Evolutionary conservation across 2,113 vertebrate species (phyloP).

Genomic region (Rutilus rutilus): DNA sequence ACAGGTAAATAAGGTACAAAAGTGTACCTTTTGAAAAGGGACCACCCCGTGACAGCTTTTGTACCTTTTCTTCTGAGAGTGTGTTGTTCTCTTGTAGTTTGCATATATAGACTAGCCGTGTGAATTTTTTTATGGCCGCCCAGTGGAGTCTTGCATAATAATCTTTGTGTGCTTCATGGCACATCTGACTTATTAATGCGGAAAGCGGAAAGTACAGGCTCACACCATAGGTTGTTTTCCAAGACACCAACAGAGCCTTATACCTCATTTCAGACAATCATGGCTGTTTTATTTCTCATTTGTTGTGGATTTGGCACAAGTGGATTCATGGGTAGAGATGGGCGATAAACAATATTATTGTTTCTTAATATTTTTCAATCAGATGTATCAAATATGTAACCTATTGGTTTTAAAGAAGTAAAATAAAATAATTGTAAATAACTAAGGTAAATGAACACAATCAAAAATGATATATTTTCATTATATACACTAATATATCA

Average conservation of each 20-base stretch:
- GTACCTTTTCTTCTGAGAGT: too few relatives aligned
- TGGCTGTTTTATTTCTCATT: background rate
- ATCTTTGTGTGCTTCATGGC: slow-evolving; percentile 47
- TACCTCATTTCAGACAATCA: background rate
- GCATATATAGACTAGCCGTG: background rate
- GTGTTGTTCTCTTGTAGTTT: background rate
- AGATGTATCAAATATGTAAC: too few relatives aligned
- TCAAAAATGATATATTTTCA: too few relatives aligned
- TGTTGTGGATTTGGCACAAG: background rate
- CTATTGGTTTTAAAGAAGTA: too few relatives aligned
- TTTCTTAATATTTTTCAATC: too few relatives aligned
- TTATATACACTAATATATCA: too few relatives aligned
- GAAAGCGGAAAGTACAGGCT: background rate
- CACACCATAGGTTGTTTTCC: background rate
- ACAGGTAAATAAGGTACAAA: too few relatives aligned
- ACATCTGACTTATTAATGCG: slow-evolving; percentile 63
- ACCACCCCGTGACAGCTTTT: too few relatives aligned
- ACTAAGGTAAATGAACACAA: too few relatives aligned
- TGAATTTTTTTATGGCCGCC: slow-evolving; percentile 68
- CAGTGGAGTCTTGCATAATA: slow-evolving; percentile 61
- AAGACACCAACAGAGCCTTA: background rate
- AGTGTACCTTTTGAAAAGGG: too few relatives aligned
- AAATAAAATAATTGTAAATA: too few relatives aligned
- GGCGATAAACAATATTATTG: background rate
- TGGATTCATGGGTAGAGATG: background rate